phyloP scores from a whole-genome alignment of 1,140 invertebrate genomes.

The Achatina immaculata region DNA sequence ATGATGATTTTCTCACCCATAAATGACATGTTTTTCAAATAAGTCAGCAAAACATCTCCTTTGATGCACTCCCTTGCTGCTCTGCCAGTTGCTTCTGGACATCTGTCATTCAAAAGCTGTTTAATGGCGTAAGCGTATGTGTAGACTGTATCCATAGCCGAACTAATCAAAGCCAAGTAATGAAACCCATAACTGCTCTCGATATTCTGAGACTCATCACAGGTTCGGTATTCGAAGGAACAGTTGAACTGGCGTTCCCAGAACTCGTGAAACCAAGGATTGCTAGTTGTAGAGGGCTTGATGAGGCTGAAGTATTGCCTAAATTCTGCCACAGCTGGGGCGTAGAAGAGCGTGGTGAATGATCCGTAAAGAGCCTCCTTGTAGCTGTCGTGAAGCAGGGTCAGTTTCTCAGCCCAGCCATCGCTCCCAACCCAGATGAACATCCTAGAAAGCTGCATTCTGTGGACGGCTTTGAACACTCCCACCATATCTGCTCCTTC shows the following conservation, averaged over 20 bases:
- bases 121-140: constrained; percentile 27
- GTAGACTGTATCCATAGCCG: constrained; percentile 19
- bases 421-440: constrained; percentile 36
- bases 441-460: not conserved
- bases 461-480: not conserved
- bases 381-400: constrained; percentile 44
- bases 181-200: not conserved
- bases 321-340: not conserved
- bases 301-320: constrained; percentile 13
- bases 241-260: constrained; percentile 30
- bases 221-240: constrained; percentile 11
- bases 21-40: constrained; percentile 59
- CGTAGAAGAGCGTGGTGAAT: not conserved
- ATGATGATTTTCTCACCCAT: constrained; percentile 8
- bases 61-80: constrained; percentile 21
- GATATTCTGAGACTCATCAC: constrained; percentile 11
- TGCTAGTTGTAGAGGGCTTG: constrained; percentile 7
- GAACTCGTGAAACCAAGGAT: constrained; percentile 35
- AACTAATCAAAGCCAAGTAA: not conserved
- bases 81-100: constrained; percentile 9
- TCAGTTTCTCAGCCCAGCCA: constrained; percentile 31
- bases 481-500: constrained; percentile 12
- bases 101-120: not conserved
- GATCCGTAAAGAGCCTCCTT: constrained; percentile 48
- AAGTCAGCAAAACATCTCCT: not conserved